Evolutionary conservation across 2,113 vertebrate species (phyloP), one percentile per base, ranked within the genome.

Genomic region (Amazona guildingii): DNA sequence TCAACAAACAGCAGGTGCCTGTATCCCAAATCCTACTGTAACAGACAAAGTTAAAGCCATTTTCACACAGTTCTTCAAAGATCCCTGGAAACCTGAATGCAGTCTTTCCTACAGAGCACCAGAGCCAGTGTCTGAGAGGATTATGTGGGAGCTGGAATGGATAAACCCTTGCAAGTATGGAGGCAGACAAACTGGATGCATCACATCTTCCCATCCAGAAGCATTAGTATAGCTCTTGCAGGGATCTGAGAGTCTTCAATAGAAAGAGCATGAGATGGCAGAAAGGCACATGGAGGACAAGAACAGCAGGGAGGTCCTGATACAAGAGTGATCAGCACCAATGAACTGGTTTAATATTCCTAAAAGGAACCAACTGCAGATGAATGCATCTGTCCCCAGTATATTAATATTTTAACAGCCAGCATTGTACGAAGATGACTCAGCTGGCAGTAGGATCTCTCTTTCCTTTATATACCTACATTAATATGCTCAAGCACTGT

Each of bases 11-110:
- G 68, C 77, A 95, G 66, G 81, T 72, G 61, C 39, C 84, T 9
- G 18, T 27, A 81, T 48, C 29, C 13, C 2, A 82, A 96, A 92
- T 95, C 89, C 77, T 91, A 75, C 82, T 91, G 82, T 3, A 72
- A 70, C 61, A 5, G n/a, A 64, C 90, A 48, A 90, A 68, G 48
- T 63, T 74, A 61, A 86, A 87, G 55, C 29, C 62, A 75, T 92
- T 95, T 89, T 91, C 93, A 84, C 74, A 57, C 74, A 69, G 81
- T 19, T 95, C 91, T 84, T 94, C 84, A 89, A 95, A 95, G 93
- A 82, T 23, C 11, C 52, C 84, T 49, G 57, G 74, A 86, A 92
- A 86, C 33, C 44, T 68, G 35, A 89, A 69, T 2, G 17, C 67
- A 57, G 48, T 10, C 52, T 61, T 61, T 82, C 57, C 66, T 48